phyloP scores from a whole-genome alignment of 2,888 invertebrate species.

The Eupithecia inturbata region DNA sequence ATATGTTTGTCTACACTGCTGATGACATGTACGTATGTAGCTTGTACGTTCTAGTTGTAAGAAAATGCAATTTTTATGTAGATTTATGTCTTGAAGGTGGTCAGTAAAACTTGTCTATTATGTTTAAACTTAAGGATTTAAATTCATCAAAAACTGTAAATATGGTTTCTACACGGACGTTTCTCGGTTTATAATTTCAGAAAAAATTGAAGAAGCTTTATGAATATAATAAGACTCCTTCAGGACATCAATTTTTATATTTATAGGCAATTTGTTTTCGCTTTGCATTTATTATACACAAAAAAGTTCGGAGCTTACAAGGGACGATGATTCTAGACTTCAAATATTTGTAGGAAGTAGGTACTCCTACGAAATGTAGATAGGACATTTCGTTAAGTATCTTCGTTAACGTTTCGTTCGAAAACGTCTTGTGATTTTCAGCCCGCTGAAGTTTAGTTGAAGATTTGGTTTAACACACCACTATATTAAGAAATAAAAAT shows the following conservation, averaged over 20 bases:
- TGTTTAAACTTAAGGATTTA: background rate
- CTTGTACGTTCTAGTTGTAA: background rate
- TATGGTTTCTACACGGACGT: background rate
- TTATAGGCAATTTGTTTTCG: background rate
- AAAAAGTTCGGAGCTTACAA: background rate
- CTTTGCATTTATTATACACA: conserved; percentile 1
- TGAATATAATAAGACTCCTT: background rate
- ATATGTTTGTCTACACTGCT: background rate
- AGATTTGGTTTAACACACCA: background rate
- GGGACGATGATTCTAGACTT: background rate
- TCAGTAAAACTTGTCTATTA: background rate
- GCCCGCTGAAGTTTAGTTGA: background rate
- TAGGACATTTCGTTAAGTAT: too few relatives aligned
- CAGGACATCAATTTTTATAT: background rate
- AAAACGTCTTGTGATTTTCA: background rate
- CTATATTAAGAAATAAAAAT: background rate
- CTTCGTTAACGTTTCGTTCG: background rate
- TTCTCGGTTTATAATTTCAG: background rate
- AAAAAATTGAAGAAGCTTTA: too few relatives aligned
- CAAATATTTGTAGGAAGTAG: background rate
- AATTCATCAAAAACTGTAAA: background rate
- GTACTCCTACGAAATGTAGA: too few relatives aligned
- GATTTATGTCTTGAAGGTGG: background rate
- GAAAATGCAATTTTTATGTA: background rate
- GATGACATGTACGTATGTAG: background rate